These are phyloP conservation scores for Tribolium freemani DNA, from an alignment of 2,888 invertebrate genomes.

Conservation along the genomic window DNA sequence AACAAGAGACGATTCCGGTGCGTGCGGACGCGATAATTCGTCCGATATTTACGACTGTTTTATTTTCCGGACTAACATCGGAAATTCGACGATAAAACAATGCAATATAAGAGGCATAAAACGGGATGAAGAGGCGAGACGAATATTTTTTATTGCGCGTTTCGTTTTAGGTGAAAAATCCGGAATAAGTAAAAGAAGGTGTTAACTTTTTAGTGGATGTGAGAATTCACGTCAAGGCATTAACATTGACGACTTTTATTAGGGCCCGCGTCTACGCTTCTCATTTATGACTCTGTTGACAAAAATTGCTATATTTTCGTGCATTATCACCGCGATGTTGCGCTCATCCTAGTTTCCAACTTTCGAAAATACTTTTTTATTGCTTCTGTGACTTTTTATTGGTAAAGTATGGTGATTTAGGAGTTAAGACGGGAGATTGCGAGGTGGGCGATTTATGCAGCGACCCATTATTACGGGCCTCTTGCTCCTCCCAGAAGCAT, in stretches of 20 bases:
- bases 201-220: slow-evolving; percentile 35
- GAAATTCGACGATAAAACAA: slow-evolving; percentile 18
- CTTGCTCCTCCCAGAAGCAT: slow-evolving; percentile 8
- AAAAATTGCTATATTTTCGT: slow-evolving; percentile 50
- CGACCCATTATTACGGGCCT: slow-evolving; percentile 5
- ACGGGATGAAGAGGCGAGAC: background rate
- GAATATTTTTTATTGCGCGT: slow-evolving; percentile 25
- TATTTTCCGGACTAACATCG: background rate
- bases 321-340: slow-evolving; percentile 34
- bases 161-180: slow-evolving; percentile 23
- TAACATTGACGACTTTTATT: slow-evolving; percentile 41
- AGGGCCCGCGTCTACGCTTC: slow-evolving; percentile 42
- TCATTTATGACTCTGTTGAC: slow-evolving; percentile 53
- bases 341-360: slow-evolving; percentile 25
- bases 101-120: slow-evolving; percentile 22
- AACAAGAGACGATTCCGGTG: background rate
- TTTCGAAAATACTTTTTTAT: slow-evolving; percentile 24
- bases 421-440: slow-evolving; percentile 4
- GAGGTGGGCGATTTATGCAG: slow-evolving; percentile 28
- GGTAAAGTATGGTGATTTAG: slow-evolving; percentile 16
- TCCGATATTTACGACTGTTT: background rate
- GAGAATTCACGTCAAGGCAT: slow-evolving; percentile 13
- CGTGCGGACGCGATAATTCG: background rate
- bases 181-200: slow-evolving; percentile 34
- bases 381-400: slow-evolving; percentile 32